phyloP scores from a whole-genome alignment of 2,113 vertebrate species.

The Tragelaphus buxtoni region DNA sequence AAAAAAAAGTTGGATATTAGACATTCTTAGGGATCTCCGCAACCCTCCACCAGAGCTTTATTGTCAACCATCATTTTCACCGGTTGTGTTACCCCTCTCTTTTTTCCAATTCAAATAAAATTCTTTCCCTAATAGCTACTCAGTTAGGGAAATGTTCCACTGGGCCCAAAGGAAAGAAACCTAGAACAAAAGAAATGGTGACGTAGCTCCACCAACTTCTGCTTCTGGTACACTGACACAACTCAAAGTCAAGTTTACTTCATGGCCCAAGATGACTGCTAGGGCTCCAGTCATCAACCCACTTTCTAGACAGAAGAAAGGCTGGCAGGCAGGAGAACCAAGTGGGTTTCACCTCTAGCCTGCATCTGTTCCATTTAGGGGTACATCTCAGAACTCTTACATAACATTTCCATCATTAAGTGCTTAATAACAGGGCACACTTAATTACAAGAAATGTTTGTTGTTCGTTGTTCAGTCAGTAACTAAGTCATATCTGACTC shows the following conservation, averaged over 20 bases:
- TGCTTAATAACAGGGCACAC: no score
- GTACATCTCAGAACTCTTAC: neutral
- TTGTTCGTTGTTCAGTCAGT: neutral
- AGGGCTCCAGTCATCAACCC: neutral
- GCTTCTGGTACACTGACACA: neutral
- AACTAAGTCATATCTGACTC: neutral
- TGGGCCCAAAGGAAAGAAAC: neutral
- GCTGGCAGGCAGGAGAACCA: neutral
- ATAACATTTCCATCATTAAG: neutral
- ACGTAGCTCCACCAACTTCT: no score
- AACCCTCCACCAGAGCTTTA: neutral
- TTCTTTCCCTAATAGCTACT: neutral
- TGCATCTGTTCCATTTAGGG: neutral
- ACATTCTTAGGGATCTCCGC: rapidly evolving
- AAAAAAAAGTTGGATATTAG: no score
- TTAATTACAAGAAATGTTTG: neutral
- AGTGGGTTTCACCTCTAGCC: neutral
- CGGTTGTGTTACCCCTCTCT: neutral
- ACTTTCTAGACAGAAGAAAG: neutral
- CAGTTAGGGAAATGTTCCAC: neutral
- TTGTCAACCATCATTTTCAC: neutral
- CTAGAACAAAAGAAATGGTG: neutral
- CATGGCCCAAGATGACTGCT: neutral
- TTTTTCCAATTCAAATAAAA: neutral
- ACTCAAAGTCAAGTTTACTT: neutral